A percentile compares a stretch with the other conserved stretches of the same genome.
Evolutionary conservation across 2,797 vertebrate genomes (phyloP).

Genomic region (Acanthiza pusilla): DNA sequence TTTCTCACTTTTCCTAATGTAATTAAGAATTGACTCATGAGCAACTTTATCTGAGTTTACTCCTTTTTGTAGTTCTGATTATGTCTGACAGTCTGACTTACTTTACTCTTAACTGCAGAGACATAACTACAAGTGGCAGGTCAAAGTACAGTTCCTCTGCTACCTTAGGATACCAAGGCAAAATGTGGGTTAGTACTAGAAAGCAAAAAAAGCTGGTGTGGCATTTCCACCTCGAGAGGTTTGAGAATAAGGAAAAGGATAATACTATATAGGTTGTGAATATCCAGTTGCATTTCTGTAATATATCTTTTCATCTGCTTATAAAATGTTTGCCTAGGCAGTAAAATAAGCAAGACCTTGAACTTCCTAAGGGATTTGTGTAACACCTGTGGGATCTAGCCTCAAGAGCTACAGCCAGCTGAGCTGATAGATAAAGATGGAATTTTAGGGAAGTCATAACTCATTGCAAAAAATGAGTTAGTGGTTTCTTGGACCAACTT

Average conservation of each 20-base stretch:
- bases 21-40: neutral
- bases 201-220: neutral
- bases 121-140: neutral
- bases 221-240: neutral
- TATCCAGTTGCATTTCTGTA: neutral
- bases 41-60: neutral
- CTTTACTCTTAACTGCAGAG: neutral
- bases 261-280: neutral
- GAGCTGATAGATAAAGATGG: neutral
- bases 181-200: neutral
- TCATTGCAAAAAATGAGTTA: neutral
- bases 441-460: neutral
- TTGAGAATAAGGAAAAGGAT: neutral
- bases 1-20: neutral
- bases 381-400: neutral
- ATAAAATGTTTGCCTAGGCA: neutral
- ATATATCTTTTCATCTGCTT: neutral
- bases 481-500: neutral
- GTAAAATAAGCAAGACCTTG: neutral
- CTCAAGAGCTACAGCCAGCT: neutral
- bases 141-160: neutral
- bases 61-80: neutral
- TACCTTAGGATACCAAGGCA: neutral
- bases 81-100: neutral
- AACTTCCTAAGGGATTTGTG: neutral